A percentile compares a stretch with the other conserved stretches of the same genome.
phyloP scores from a whole-genome alignment of 2,113 vertebrate genomes.

The Synchiropus splendidus region DNA sequence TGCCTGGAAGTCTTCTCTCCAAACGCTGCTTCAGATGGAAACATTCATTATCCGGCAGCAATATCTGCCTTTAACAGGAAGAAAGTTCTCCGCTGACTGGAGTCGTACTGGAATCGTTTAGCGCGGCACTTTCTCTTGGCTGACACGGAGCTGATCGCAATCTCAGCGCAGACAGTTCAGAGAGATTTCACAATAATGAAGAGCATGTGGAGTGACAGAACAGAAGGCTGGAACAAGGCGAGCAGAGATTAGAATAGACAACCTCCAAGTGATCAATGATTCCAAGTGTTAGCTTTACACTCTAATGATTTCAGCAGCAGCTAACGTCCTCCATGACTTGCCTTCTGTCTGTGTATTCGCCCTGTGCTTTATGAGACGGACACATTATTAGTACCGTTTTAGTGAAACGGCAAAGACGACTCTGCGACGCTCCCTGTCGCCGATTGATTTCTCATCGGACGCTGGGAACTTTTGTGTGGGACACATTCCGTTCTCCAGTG shows the following conservation, averaged over 20 bases:
- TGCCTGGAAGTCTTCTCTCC: too few species aligned
- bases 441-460: too few species aligned
- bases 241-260: constrained; percentile 14
- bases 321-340: constrained; percentile 4
- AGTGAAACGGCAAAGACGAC: not conserved
- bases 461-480: not conserved
- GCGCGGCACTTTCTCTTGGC: too few species aligned
- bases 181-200: constrained; percentile 25
- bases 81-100: too few species aligned
- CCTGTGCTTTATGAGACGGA: not conserved
- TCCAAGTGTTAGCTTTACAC: constrained; percentile 6
- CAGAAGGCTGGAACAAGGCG: constrained; percentile 23
- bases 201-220: constrained; percentile 35
- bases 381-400: not conserved
- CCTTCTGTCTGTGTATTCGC: not conserved
- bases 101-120: too few species aligned
- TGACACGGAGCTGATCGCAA: not conserved
- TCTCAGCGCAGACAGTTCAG: constrained; percentile 18
- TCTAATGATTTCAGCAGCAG: constrained; percentile 3
- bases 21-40: too few species aligned
- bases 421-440: too few species aligned
- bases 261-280: constrained; percentile 14
- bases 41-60: too few species aligned
- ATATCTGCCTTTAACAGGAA: too few species aligned
- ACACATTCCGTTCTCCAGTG: constrained; percentile 11